phyloP scores from a whole-genome alignment of 92 coral and sea anemone species.

The Bergia sp. region DNA sequence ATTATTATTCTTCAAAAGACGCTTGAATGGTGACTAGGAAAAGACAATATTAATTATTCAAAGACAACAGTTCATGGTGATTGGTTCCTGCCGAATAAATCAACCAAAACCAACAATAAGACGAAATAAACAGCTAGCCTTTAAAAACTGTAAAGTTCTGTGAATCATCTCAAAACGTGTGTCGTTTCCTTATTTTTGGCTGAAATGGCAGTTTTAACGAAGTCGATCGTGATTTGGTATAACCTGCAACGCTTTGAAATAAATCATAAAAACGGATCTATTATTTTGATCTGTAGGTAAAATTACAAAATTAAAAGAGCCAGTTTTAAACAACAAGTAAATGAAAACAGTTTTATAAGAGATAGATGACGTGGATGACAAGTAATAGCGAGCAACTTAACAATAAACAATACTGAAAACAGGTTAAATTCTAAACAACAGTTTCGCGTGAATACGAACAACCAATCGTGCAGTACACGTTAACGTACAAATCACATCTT shows the following conservation, averaged over 20 bases:
- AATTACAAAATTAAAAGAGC: neutral
- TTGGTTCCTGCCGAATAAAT: neutral
- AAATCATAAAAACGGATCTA: neutral
- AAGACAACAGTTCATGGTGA: neutral
- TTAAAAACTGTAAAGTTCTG: neutral
- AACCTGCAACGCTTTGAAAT: neutral
- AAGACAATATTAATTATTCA: neutral
- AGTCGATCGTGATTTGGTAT: no score
- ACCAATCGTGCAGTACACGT: neutral
- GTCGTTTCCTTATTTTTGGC: neutral
- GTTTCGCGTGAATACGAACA: neutral
- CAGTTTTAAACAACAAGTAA: neutral
- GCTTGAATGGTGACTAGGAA: constrained; percentile 89
- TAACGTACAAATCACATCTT: neutral
- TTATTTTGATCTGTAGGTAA: neutral
- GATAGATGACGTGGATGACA: neutral
- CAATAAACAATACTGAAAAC: neutral
- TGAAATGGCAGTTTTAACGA: neutral
- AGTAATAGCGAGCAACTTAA: neutral
- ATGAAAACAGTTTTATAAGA: neutral
- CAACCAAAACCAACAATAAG: neutral
- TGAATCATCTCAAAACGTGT: neutral
- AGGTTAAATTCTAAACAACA: neutral
- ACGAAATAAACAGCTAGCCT: neutral
- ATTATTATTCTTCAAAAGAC: constrained; percentile 88